These are phyloP conservation scores for Bhutanitis thaidina DNA, from an alignment of 2,888 invertebrate genomes.

Conservation along the genomic window DNA sequence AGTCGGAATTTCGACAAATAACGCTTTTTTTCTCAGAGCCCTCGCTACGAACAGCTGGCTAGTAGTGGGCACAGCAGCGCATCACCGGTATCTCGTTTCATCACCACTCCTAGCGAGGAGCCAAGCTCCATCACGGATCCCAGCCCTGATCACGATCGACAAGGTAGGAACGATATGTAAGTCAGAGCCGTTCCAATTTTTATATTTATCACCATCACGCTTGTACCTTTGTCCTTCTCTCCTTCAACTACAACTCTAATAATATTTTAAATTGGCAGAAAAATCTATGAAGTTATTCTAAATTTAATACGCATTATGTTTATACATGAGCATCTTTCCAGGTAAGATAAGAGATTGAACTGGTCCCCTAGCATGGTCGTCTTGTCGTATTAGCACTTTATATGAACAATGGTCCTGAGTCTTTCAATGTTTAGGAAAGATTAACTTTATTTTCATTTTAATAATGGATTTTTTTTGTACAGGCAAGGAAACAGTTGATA, in stretches of 20 bases:
- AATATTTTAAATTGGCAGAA: slow-evolving; percentile 15
- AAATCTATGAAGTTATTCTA: background rate
- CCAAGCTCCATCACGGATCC: slow-evolving; percentile 65
- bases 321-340: slow-evolving; percentile 27
- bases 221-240: slow-evolving; percentile 3
- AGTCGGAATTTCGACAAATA: slow-evolving; percentile 6
- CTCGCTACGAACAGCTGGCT: slow-evolving; percentile 72
- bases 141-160: slow-evolving; percentile 67
- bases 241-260: background rate
- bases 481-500: slow-evolving; percentile 81
- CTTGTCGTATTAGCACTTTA: slow-evolving; percentile 27
- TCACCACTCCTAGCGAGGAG: slow-evolving; percentile 65
- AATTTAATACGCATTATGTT: slow-evolving; percentile 19
- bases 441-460: background rate
- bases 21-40: slow-evolving; percentile 51
- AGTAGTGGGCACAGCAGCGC: slow-evolving; percentile 72
- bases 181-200: slow-evolving; percentile 76
- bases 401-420: slow-evolving; percentile 53
- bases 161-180: slow-evolving; percentile 81
- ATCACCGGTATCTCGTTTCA: slow-evolving; percentile 62
- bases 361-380: slow-evolving; percentile 32
- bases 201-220: slow-evolving; percentile 42
- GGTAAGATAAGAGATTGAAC: slow-evolving; percentile 27
- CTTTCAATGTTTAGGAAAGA: slow-evolving; percentile 30
- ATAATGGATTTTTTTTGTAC: slow-evolving; percentile 32